A percentile compares a stretch with the other conserved stretches of the same genome.
Conservation (phyloP, 2,113 vertebrate species). For the Empidonax alnorum region DNA sequence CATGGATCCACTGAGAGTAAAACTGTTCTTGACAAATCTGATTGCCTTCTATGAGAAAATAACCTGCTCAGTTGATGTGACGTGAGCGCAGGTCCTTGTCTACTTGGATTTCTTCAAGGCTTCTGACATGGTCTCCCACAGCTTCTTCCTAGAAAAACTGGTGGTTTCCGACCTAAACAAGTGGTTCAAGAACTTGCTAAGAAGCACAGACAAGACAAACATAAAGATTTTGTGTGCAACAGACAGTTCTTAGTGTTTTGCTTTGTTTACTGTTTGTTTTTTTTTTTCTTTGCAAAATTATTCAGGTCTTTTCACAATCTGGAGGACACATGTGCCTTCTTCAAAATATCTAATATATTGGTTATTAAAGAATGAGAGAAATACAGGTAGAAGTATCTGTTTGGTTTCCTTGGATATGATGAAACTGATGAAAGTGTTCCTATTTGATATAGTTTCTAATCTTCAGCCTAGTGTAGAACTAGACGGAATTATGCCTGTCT, state of each 20-base stretch:
- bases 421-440: neutral
- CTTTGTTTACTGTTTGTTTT: neutral
- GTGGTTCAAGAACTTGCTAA: neutral
- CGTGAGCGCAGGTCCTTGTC: neutral
- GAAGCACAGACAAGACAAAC: neutral
- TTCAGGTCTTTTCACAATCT: neutral
- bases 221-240: neutral
- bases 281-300: neutral
- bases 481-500: neutral
- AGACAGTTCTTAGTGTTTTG: neutral
- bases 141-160: neutral
- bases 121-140: neutral
- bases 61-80: neutral
- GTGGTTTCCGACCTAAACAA: neutral
- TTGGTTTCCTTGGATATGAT: neutral
- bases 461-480: neutral
- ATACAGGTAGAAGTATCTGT: neutral
- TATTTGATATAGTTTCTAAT: neutral
- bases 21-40: neutral
- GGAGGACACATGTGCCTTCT: neutral
- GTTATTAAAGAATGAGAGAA: neutral
- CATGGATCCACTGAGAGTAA: neutral
- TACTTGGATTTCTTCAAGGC: neutral
- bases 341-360: neutral
- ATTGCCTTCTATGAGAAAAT: neutral